Evolutionary conservation across 2,797 vertebrate species (phyloP).

Genomic region (Molossus molossus): DNA sequence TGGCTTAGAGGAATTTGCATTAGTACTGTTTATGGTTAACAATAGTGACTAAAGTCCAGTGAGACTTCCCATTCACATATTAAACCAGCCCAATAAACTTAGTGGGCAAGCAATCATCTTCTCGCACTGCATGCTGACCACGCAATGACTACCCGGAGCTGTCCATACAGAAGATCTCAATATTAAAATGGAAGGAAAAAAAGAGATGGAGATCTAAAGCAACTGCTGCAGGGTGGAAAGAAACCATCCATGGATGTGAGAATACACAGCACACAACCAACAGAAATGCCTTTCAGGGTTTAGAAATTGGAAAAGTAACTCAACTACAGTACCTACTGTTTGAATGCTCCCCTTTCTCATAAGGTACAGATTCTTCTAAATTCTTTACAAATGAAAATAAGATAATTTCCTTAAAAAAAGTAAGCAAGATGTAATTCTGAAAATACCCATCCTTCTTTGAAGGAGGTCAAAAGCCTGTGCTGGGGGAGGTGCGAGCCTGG

Average conservation of each 20-base stretch:
- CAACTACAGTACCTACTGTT: neutral
- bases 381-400: neutral
- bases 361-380: neutral
- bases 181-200: too few species aligned
- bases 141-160: rapidly evolving
- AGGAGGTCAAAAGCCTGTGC: neutral
- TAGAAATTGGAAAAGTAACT: neutral
- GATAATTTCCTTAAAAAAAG: neutral
- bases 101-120: neutral
- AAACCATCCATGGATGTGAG: neutral
- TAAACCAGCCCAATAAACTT: neutral
- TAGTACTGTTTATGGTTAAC: neutral
- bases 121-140: rapidly evolving
- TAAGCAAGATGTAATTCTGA: neutral
- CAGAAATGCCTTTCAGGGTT: neutral
- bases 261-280: neutral
- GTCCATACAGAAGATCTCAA: rapidly evolving
- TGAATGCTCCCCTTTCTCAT: neutral
- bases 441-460: neutral
- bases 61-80: neutral
- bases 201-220: neutral
- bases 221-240: neutral
- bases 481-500: neutral
- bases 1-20: neutral
- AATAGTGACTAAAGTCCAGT: rapidly evolving